Evolutionary conservation across 1,140 invertebrate genomes (phyloP).

Genomic region (Psilanteris sp.): DNA sequence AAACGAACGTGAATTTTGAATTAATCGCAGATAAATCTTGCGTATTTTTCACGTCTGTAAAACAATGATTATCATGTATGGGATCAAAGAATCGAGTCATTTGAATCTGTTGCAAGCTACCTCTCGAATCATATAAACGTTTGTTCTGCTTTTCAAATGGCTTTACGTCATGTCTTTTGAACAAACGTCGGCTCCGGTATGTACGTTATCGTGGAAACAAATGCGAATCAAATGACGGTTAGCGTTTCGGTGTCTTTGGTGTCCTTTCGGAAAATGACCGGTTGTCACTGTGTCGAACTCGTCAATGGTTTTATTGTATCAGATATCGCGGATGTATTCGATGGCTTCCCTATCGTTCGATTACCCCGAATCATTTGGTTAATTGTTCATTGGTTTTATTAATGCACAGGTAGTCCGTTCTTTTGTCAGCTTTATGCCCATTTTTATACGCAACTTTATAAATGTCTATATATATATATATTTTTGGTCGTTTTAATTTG

Average conservation of each 20-base stretch:
- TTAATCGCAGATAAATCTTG: conserved; percentile 17
- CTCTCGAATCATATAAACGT: too few relatives aligned
- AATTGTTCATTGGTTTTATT: too few relatives aligned
- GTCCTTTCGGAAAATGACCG: conserved; percentile 45
- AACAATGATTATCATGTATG: conserved; percentile 12
- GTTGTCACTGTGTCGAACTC: conserved; percentile 75
- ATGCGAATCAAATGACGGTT: conserved; percentile 19
- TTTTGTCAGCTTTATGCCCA: too few relatives aligned
- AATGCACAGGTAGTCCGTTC: too few relatives aligned
- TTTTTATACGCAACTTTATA: too few relatives aligned
- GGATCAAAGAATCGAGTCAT: conserved; percentile 27
- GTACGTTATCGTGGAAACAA: too few relatives aligned
- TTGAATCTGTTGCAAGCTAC: not conserved
- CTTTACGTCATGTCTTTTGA: too few relatives aligned
- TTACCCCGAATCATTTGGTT: too few relatives aligned
- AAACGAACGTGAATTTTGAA: conserved; percentile 1
- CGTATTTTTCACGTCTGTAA: conserved; percentile 17
- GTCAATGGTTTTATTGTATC: conserved; percentile 55
- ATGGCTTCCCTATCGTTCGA: too few relatives aligned
- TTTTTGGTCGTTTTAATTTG: conserved; percentile 36
- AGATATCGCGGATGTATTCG: conserved; percentile 57
- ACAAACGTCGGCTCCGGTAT: too few relatives aligned
- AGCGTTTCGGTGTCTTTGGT: conserved; percentile 22
- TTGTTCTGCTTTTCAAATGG: too few relatives aligned
- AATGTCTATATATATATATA: too few relatives aligned